A percentile compares a stretch with the other conserved stretches of the same genome.
Conservation (phyloP, 2,113 vertebrate species). For the Sprattus sprattus region DNA sequence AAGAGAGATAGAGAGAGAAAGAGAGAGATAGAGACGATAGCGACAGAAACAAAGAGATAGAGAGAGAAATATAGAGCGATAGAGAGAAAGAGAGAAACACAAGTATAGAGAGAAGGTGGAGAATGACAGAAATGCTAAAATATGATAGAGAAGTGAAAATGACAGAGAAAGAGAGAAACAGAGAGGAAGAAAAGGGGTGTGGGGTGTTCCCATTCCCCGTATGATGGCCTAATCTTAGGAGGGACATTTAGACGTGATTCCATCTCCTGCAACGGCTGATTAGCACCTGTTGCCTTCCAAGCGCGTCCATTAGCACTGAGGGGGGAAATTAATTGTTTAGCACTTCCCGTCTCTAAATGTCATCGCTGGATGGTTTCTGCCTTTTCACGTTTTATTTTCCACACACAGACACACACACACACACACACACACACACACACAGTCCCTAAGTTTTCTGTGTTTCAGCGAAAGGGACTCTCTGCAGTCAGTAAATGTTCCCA, state of each 20-base stretch:
- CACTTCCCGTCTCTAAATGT: neutral
- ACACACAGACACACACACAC: neutral
- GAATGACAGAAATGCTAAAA: no score
- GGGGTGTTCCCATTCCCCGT: neutral
- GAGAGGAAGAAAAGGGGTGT: neutral
- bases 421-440: neutral
- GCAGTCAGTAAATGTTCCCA: neutral
- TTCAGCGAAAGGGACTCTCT: neutral
- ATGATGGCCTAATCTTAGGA: neutral
- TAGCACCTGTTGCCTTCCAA: conserved; percentile 18
- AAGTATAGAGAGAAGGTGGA: no score
- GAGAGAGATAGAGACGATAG: no score
- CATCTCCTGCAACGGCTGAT: conserved; percentile 9
- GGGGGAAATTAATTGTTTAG: neutral
- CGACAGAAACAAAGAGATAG: no score
- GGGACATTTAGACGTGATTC: conserved; percentile 3
- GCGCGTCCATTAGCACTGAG: neutral
- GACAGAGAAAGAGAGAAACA: neutral
- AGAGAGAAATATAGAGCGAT: no score
- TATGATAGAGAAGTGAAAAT: no score
- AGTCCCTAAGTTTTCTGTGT: neutral
- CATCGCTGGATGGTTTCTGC: neutral
- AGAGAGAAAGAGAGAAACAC: no score
- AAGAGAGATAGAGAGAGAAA: no score
- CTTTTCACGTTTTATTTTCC: neutral